These are phyloP conservation scores for Microctonus hyperodae DNA, from an alignment of 2,888 invertebrate genomes.

Conservation along the genomic window DNA sequence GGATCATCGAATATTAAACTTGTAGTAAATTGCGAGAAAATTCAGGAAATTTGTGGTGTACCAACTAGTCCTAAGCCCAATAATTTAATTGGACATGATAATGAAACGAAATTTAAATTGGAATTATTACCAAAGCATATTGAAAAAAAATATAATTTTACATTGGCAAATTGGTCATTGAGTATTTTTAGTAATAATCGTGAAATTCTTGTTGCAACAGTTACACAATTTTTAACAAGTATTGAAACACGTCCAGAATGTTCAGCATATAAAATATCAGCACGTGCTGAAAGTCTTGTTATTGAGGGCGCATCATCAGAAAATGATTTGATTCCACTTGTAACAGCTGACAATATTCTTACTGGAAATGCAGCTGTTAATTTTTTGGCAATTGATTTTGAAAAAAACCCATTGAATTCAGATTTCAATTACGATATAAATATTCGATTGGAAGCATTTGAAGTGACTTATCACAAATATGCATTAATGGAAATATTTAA, in stretches of 20 bases:
- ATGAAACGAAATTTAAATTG: slow-evolving; percentile 61
- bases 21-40: slow-evolving; percentile 67
- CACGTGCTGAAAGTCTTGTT: slow-evolving; percentile 77
- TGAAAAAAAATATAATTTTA: slow-evolving; percentile 75
- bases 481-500: slow-evolving; percentile 75
- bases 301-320: slow-evolving; percentile 78
- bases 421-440: slow-evolving; percentile 75
- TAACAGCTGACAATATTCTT: slow-evolving; percentile 69
- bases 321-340: slow-evolving; percentile 75
- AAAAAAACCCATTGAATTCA: slow-evolving; percentile 72
- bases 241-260: slow-evolving; percentile 74
- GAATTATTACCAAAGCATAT: slow-evolving; percentile 70
- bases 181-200: slow-evolving; percentile 71
- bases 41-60: slow-evolving; percentile 68
- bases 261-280: slow-evolving; percentile 74
- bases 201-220: slow-evolving; percentile 75
- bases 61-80: slow-evolving; percentile 69
- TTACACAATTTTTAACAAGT: slow-evolving; percentile 76
- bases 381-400: slow-evolving; percentile 77
- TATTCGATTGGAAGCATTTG: slow-evolving; percentile 75
- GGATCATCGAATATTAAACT: slow-evolving; percentile 61
- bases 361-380: slow-evolving; percentile 72
- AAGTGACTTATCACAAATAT: slow-evolving; percentile 81
- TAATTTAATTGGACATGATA: slow-evolving; percentile 65
- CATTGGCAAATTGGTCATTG: slow-evolving; percentile 76